Evolutionary conservation across 2,113 vertebrate genomes (phyloP).

Genomic region (Piaya cayana): DNA sequence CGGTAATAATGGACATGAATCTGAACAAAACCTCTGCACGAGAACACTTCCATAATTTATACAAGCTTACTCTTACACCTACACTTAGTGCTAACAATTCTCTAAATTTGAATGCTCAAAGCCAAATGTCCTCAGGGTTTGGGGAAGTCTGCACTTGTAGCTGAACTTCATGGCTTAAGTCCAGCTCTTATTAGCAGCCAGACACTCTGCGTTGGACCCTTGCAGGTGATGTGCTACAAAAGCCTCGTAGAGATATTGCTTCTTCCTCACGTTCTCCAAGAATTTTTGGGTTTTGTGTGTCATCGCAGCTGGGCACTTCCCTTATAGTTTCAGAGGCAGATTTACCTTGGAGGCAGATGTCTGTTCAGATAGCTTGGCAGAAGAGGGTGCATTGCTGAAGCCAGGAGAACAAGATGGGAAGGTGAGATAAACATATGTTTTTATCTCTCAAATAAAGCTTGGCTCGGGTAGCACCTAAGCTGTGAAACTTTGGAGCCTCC

Average conservation of each 20-base stretch:
- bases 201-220: constrained; percentile 27
- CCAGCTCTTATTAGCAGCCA: constrained; percentile 39
- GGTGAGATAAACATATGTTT: constrained; percentile 54
- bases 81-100: not conserved
- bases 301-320: constrained; percentile 49
- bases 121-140: constrained; percentile 16
- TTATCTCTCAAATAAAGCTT: constrained; percentile 39
- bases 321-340: constrained; percentile 1
- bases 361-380: constrained; percentile 52
- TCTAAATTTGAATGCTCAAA: not conserved
- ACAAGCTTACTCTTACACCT: not conserved
- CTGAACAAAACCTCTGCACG: not conserved
- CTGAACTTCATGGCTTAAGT: constrained; percentile 37
- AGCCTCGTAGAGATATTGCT: not conserved
- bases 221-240: constrained; percentile 15
- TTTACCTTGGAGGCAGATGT: constrained; percentile 56
- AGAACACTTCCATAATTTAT: not conserved
- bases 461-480: not conserved
- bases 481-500: not conserved
- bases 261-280: constrained; percentile 30
- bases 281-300: constrained; percentile 24
- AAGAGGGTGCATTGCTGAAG: constrained; percentile 3
- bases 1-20: not conserved
- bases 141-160: constrained; percentile 34
- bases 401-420: constrained; percentile 54